A percentile compares a stretch with the other conserved stretches of the same genome.
phyloP scores from a whole-genome alignment of 2,113 vertebrate genomes.

The Alosa alosa region DNA sequence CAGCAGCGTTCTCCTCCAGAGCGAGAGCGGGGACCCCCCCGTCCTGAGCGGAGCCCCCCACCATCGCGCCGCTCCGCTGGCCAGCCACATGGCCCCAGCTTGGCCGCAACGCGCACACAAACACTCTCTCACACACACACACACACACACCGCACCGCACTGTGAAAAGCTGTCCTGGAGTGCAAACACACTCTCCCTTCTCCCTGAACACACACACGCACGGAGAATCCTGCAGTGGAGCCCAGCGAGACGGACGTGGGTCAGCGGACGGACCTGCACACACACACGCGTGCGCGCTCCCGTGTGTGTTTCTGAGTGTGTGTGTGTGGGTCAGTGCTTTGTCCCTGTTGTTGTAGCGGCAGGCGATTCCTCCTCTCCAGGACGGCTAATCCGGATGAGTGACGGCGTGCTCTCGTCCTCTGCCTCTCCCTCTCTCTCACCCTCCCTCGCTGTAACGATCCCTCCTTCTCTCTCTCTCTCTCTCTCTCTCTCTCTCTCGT shows the following conservation, averaged over 20 bases:
- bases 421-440: background rate
- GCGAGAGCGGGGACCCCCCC: conserved; percentile 36
- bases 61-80: conserved; percentile 46
- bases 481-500: background rate
- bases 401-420: background rate
- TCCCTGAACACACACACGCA: background rate
- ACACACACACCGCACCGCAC: conserved; percentile 23
- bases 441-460: background rate
- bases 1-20: conserved; percentile 59
- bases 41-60: conserved; percentile 44
- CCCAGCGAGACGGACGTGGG: background rate
- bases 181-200: background rate
- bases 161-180: background rate
- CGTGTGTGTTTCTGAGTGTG: too few species aligned
- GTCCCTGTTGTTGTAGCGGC: too few species aligned
- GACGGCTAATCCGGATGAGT: background rate
- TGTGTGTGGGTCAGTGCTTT: too few species aligned
- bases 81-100: conserved; percentile 64
- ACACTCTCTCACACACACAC: background rate
- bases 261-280: too few species aligned
- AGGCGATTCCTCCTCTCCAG: background rate
- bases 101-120: conserved; percentile 45
- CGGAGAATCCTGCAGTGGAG: background rate
- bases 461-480: background rate
- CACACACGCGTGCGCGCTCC: too few species aligned